phyloP scores from a whole-genome alignment of 2,797 vertebrate genomes.

The Sebastes diploproa region DNA sequence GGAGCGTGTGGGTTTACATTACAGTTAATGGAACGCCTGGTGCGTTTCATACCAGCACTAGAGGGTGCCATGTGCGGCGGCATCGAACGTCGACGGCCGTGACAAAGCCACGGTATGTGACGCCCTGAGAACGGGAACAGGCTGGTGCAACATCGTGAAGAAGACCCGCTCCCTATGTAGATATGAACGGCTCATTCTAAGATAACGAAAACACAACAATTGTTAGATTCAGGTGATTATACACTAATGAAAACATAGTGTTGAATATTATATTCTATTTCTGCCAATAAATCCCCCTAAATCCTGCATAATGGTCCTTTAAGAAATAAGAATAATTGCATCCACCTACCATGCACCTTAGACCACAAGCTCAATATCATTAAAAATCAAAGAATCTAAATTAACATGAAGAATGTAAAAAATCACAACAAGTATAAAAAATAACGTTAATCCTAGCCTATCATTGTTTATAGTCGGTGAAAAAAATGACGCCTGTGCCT shows the following conservation, averaged over 20 bases:
- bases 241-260: not conserved
- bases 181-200: not conserved
- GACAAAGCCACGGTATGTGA: too few species aligned
- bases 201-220: not conserved
- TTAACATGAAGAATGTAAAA: not conserved
- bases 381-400: not conserved
- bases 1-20: too few species aligned
- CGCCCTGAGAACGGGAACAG: too few species aligned
- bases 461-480: not conserved
- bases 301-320: not conserved
- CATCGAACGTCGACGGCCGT: too few species aligned
- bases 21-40: too few species aligned
- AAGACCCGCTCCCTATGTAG: not conserved
- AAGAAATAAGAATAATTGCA: not conserved
- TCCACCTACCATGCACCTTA: not conserved
- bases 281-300: not conserved
- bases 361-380: not conserved
- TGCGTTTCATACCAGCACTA: too few species aligned
- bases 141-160: not conserved
- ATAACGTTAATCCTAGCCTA: too few species aligned
- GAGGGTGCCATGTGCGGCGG: too few species aligned
- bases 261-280: not conserved
- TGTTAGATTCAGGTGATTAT: not conserved
- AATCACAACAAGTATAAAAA: not conserved
- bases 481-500: conserved; percentile 52